Conservation (phyloP, 2,113 vertebrate genomes). For the Leptodactylus fuscus region DNA sequence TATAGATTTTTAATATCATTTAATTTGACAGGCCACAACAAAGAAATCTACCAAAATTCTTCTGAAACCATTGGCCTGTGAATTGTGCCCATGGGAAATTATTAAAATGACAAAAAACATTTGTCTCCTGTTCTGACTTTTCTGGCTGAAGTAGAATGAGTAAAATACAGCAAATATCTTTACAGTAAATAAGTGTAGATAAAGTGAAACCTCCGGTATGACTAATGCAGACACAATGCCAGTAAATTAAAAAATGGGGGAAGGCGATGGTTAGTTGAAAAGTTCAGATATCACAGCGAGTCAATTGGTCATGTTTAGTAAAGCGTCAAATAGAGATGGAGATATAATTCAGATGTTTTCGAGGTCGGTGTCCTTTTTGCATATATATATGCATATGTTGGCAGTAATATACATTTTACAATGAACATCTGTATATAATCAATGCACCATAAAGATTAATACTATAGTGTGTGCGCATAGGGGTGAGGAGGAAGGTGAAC, state of each 20-base stretch:
- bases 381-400: neutral
- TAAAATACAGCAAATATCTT: neutral
- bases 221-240: neutral
- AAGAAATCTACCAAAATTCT: neutral
- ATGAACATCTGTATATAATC: neutral
- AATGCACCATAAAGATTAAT: neutral
- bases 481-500: neutral
- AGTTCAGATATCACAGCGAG: neutral
- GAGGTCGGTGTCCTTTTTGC: neutral
- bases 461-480: neutral
- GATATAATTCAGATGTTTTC: neutral
- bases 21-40: neutral
- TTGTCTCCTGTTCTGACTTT: neutral
- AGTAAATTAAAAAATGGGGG: neutral
- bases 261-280: neutral
- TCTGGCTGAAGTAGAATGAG: neutral
- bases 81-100: neutral
- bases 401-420: neutral
- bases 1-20: no score
- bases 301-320: neutral
- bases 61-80: neutral
- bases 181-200: neutral
- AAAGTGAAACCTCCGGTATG: neutral
- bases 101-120: no score
- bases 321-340: neutral